Conservation (phyloP, 1,140 invertebrate species). For the Nixonia krombeini region DNA sequence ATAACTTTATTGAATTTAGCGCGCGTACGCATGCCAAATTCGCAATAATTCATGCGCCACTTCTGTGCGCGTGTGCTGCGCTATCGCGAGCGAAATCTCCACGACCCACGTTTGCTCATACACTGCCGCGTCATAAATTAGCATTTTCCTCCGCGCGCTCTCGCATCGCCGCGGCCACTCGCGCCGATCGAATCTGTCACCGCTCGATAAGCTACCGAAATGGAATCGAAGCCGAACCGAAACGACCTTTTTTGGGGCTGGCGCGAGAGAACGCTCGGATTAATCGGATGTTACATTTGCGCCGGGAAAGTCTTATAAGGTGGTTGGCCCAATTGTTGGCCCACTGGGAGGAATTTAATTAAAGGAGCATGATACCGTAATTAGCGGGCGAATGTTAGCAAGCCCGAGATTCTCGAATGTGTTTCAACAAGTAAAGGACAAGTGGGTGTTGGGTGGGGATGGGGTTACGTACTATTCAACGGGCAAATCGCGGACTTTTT, state of each 20-base stretch:
- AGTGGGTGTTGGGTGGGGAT: too few species aligned
- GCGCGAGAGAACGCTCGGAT: slow-evolving; percentile 17
- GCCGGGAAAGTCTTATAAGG: slow-evolving; percentile 29
- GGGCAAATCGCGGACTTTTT: too few species aligned
- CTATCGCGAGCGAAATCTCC: slow-evolving; percentile 48
- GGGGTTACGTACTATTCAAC: too few species aligned
- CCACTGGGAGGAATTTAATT: slow-evolving; percentile 27
- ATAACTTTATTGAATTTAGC: slow-evolving; percentile 66
- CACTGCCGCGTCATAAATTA: slow-evolving; percentile 38
- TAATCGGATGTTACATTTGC: slow-evolving; percentile 23
- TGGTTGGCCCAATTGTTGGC: slow-evolving; percentile 31
- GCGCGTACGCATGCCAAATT: slow-evolving; percentile 37
- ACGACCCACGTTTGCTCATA: not conserved
- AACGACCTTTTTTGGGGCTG: slow-evolving; percentile 13
- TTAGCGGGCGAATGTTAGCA: slow-evolving; percentile 29
- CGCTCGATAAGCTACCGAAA: slow-evolving; percentile 37
- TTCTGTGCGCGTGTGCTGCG: slow-evolving; percentile 26
- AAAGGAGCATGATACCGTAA: slow-evolving; percentile 32
- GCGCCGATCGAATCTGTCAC: slow-evolving; percentile 20
- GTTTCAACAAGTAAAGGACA: not conserved
- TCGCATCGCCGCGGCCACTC: not conserved
- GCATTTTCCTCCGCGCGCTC: slow-evolving; percentile 22
- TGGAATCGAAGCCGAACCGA: slow-evolving; percentile 5
- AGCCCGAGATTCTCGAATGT: not conserved
- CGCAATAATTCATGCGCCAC: slow-evolving; percentile 54